Percentiles rank a stretch among this genome's conserved stretches.
These are phyloP conservation scores for Drosophila repleta DNA, from an alignment of 1,140 invertebrate genomes.

Conservation along the genomic window DNA sequence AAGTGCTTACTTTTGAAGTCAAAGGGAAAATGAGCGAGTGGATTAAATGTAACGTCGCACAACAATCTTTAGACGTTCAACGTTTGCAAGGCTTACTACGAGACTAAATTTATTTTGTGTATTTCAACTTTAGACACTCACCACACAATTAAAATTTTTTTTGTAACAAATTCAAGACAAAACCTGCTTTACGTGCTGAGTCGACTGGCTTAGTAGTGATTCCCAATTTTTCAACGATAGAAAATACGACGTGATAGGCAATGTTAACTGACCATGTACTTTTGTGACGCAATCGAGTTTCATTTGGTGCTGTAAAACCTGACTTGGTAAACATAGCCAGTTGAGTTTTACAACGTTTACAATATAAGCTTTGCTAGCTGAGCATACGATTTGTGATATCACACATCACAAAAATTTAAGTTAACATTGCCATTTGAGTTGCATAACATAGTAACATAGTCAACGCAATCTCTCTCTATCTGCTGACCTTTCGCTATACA, in stretches of 20 bases:
- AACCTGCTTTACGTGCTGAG: conserved; percentile 45
- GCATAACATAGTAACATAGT: background rate
- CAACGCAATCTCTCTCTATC: background rate
- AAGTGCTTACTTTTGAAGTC: conserved; percentile 25
- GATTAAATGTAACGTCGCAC: background rate
- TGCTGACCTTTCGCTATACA: background rate
- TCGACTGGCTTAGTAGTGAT: conserved; percentile 39
- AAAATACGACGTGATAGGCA: conserved; percentile 10
- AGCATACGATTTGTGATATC: conserved; percentile 1
- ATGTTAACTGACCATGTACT: background rate
- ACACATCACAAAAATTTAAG: background rate
- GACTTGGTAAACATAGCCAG: background rate
- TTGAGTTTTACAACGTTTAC: background rate
- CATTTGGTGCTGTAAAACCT: too few relatives aligned
- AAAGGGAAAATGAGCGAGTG: conserved; percentile 29
- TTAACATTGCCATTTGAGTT: conserved; percentile 34
- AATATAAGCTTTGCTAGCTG: background rate
- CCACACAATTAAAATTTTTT: conserved; percentile 38
- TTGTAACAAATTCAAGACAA: conserved; percentile 53
- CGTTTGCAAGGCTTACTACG: conserved; percentile 18
- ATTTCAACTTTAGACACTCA: conserved; percentile 31
- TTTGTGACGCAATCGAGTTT: too few relatives aligned
- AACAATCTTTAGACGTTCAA: conserved; percentile 1
- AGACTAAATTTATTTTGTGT: background rate
- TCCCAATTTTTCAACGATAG: background rate